Base-by-base conservation (phyloP, 2,797 vertebrate genomes). In the Oryzias sinensis region DNA sequence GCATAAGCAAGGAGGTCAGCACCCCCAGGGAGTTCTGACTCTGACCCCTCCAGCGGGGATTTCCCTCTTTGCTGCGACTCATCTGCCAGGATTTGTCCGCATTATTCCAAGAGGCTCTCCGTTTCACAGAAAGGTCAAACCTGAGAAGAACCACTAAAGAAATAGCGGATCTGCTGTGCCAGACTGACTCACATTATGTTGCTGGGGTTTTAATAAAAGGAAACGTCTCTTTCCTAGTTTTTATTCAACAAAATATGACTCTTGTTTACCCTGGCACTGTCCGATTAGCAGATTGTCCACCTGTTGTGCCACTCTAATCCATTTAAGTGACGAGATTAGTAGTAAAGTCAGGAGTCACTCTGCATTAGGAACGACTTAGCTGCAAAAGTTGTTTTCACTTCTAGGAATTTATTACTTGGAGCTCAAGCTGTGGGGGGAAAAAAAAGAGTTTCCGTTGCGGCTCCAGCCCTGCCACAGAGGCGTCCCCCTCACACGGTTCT, bases 1-100 rank as follows among this genome's bases (percentile, higher is more conserved):
- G 57, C 0, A 5, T 9, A 0, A 33, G 4, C 54, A 51, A 1
- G 4, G 70, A 63, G 49, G 22, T 16, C 27, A 46, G 20, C 20
- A 37, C 77, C 62, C 72, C 64, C 1, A 71, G 53, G 58, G 90
- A 91, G 0, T 0, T 76, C 16, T 87, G 76, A 86, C 20, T 50
- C 15, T 44, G 43, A 44, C 42, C 42, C 14, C 42, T 5, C 42
- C 3, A 7, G 43, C 17, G 3, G 17, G 43, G 6, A n/a, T 44
- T 16, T 16, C 8, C 6, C 43, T 17, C 16, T 43, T 43, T n/a
- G 17, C 43, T n/a, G 43, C 5, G 16, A 17, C n/a, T 17, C n/a
- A 15, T 45, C 20, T 42, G 16, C 25, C 43, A 53, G 27, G 22
- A 20, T 29, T 24, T 53, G 46, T 62, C 37, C 7, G 14, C 59